Evolutionary conservation across 2,888 invertebrate genomes (phyloP).

Genomic region (Tillus elongatus): DNA sequence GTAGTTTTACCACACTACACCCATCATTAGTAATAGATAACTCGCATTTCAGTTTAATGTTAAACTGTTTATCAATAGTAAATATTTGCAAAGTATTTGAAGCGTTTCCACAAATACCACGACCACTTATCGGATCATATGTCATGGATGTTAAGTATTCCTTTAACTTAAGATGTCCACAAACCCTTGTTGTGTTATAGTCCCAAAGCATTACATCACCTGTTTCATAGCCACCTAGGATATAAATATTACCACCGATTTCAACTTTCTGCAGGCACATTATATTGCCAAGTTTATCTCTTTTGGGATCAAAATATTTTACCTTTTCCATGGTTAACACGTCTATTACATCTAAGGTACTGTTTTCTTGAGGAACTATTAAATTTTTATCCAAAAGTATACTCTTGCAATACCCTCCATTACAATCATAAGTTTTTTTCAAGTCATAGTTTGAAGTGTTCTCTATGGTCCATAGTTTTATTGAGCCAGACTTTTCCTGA

Average conservation of each 20-base stretch:
- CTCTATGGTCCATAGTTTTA: conserved; percentile 55
- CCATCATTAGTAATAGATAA: conserved; percentile 64
- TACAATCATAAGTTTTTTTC: conserved; percentile 48
- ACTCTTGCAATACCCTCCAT: conserved; percentile 65
- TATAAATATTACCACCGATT: conserved; percentile 43
- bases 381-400: conserved; percentile 51
- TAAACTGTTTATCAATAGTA: conserved; percentile 45
- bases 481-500: conserved; percentile 64
- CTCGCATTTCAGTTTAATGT: conserved; percentile 51
- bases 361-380: conserved; percentile 57
- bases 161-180: conserved; percentile 49
- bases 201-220: conserved; percentile 67
- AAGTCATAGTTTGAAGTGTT: conserved; percentile 53
- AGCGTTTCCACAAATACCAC: conserved; percentile 59
- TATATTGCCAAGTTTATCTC: conserved; percentile 49
- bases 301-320: conserved; percentile 40
- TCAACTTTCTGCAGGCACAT: conserved; percentile 54
- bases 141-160: conserved; percentile 64
- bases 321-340: conserved; percentile 37
- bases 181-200: conserved; percentile 50
- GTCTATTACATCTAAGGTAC: conserved; percentile 44
- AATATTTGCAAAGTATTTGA: conserved; percentile 53
- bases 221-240: conserved; percentile 65
- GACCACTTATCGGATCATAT: conserved; percentile 55
- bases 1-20: conserved; percentile 57